Percentiles rank a stretch among this genome's conserved stretches.
Conservation (phyloP, 2,113 vertebrate species). For the Casuarius casuarius region DNA sequence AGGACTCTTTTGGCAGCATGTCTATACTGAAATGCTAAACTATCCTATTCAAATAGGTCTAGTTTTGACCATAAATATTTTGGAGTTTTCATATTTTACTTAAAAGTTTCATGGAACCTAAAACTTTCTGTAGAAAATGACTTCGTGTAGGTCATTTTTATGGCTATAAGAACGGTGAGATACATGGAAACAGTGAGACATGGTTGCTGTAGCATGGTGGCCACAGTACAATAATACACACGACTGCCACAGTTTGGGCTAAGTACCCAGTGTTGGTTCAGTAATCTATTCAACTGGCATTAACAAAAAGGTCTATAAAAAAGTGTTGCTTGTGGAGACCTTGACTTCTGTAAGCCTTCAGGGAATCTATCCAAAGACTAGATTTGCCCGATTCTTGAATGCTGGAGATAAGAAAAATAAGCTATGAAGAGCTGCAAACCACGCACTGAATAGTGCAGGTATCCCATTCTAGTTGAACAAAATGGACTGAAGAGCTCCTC, state of each 20-base stretch:
- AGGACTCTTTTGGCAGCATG: fast-evolving
- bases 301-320: not conserved
- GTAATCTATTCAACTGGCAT: not conserved
- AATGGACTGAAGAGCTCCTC: not conserved
- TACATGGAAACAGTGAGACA: not conserved
- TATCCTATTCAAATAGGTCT: not conserved
- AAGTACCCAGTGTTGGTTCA: not conserved
- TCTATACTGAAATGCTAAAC: not conserved
- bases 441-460: not conserved
- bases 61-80: not conserved
- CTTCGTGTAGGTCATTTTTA: not conserved
- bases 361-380: not conserved
- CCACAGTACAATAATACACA: too few species aligned
- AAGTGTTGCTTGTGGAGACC: not conserved
- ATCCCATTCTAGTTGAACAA: not conserved
- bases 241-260: not conserved
- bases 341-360: not conserved
- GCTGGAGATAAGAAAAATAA: not conserved
- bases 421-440: not conserved
- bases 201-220: not conserved
- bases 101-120: not conserved
- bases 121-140: not conserved
- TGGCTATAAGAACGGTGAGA: not conserved
- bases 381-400: not conserved
- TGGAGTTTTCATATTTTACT: not conserved